phyloP scores from a whole-genome alignment of 2,888 invertebrate genomes.

The Eilema griseolum region DNA sequence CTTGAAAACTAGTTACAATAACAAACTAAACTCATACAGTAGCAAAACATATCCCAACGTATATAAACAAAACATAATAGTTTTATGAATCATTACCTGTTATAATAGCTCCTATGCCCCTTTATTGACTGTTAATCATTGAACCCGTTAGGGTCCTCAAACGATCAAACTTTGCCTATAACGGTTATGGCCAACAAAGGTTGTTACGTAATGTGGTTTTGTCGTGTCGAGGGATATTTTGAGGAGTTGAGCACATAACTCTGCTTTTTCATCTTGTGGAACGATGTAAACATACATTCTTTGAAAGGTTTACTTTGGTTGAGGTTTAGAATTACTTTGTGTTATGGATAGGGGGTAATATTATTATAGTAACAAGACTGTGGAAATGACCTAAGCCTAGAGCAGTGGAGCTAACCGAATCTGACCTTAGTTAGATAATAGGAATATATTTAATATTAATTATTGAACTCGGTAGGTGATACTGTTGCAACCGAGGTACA shows the following conservation, averaged over 20 bases:
- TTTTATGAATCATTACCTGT: constrained; percentile 50
- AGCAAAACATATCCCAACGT: constrained; percentile 19
- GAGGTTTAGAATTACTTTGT: constrained; percentile 22
- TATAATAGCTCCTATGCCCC: constrained; percentile 58
- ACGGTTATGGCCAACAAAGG: constrained; percentile 61
- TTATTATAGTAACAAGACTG: not conserved
- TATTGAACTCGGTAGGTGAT: too few relatives aligned
- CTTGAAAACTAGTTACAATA: not conserved
- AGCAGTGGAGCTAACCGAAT: too few relatives aligned
- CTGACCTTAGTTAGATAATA: too few relatives aligned
- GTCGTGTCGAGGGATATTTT: constrained; percentile 62
- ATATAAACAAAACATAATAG: constrained; percentile 37
- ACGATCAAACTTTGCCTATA: constrained; percentile 72
- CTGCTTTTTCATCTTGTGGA: constrained; percentile 32
- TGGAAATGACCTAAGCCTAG: not conserved
- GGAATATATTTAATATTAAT: too few relatives aligned
- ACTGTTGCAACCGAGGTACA: too few relatives aligned
- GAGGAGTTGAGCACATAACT: constrained; percentile 38
- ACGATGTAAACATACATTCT: constrained; percentile 28
- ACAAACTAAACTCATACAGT: not conserved
- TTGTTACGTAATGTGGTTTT: constrained; percentile 58
- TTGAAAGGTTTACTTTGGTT: too few relatives aligned
- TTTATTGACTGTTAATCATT: constrained; percentile 72
- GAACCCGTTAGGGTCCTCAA: constrained; percentile 55
- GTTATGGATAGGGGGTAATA: not conserved